Base-by-base conservation (phyloP, 2,888 invertebrate genomes). In the Tuberolachnus salignus region DNA sequence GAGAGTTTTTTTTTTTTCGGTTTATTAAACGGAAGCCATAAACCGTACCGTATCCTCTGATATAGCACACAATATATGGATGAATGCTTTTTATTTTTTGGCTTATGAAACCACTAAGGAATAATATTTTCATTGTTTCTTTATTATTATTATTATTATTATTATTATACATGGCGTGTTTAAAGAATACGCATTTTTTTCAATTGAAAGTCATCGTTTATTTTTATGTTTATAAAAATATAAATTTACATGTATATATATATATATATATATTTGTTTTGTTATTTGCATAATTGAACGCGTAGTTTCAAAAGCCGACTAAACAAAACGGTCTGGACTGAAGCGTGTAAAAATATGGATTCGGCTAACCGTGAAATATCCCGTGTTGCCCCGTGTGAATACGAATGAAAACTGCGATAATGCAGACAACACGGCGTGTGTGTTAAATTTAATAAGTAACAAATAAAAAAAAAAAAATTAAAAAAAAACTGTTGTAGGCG, bases 201-300 rank as follows among this genome's bases (percentile, higher is more conserved):
- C 72, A 73, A 73, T 63, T 73, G 61, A 73, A 49, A 73, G 51
- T 73, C 72, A 73, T 63, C 72, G 72, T 73, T 61, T 73, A 63
- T 61, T 73, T 73, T 73, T 73, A 72, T 61, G 61, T 49, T 49
- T 61, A 55, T 44, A 34, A 69, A 67, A 51, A 51, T 46, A 67
- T 13, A 55, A 13, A 44, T 44, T 9, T 55, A 11, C 11, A 11
- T n/a, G 21, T 55, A 55, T 34, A 34, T 34, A 34, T 34, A 34
- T 34, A 34, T 16, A 26, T 26, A 59, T 59, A 59, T 3, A 19
- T 11, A 19, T 26, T 21, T 16, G 3, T 64, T 44, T 42, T 13
- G 23, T 74, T 64, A 4, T 78, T 78, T 78, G 59, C 78, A 78
- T 78, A 78, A 78, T 59, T 78, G 51, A 69, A 69, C 69, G 57